Percentiles rank a stretch among this genome's conserved stretches.
phyloP scores from a whole-genome alignment of 2,113 vertebrate species.

The Dipodomys spectabilis region DNA sequence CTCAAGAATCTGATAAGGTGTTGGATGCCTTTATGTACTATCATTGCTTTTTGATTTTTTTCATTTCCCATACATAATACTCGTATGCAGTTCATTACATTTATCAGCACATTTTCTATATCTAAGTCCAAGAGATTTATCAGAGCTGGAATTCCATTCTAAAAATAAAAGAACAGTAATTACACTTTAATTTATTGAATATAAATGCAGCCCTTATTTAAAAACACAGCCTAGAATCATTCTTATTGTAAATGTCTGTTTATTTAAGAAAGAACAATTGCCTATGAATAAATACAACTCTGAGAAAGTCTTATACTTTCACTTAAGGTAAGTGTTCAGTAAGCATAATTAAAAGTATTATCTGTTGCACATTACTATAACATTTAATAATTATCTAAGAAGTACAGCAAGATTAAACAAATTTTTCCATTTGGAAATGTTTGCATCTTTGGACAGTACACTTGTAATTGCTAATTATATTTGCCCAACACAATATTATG shows the following conservation, averaged over 20 bases:
- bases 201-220: not conserved
- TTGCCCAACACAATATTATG: not conserved
- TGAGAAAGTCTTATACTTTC: not conserved
- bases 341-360: not conserved
- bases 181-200: slow-evolving; percentile 7
- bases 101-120: slow-evolving; percentile 85
- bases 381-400: slow-evolving; percentile 4
- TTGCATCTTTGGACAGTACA: not conserved
- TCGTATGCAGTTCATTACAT: slow-evolving; percentile 85
- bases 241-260: not conserved
- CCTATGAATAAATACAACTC: not conserved
- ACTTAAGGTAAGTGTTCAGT: not conserved
- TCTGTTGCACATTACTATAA: not conserved
- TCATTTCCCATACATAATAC: slow-evolving; percentile 83
- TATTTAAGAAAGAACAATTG: not conserved
- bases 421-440: not conserved
- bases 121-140: slow-evolving; percentile 83
- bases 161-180: slow-evolving; percentile 46
- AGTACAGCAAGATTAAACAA: not conserved
- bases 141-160: slow-evolving; percentile 86
- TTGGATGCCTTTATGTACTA: slow-evolving; percentile 82
- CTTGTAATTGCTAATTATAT: not conserved
- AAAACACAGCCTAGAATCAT: not conserved
- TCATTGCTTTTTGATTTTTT: slow-evolving; percentile 83
- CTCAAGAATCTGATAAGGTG: slow-evolving; percentile 84